Base-by-base conservation (phyloP, 2,113 vertebrate species). In the Tragelaphus scriptus region DNA sequence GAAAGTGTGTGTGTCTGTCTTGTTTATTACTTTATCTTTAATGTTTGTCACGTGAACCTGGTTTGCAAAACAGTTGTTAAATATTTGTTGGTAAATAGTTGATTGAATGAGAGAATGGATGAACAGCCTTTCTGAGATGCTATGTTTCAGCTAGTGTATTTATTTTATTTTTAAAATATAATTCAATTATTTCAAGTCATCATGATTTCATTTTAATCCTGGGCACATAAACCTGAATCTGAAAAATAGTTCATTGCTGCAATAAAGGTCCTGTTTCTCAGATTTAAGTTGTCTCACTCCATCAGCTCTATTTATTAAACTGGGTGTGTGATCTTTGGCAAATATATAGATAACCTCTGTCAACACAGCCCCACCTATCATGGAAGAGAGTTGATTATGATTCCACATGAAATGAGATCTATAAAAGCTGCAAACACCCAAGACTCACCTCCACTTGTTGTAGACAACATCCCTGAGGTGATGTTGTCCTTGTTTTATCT, bases 131-230 rank as follows among this genome's bases (percentile, higher is more conserved):
- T 23, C 44, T 55, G 13, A 25, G 17, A 94, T 61, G 49, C 25
- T 85, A 94, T 85, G 10, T 90, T 9, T 16, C 51, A 61, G 30
- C 5, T 47, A 55, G 4, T 8, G 7, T 59, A 28, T 79, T 65
- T 51, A 40, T 86, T 96, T 86, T 85, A 55, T 97, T 96, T 88
- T n/a, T 68, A 89, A 91, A 96, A 89, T 85, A 51, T 61, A 7
- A 58, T 61, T 95, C 47, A 85, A 36, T 85, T 68, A 91, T 80
- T 95, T 96, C 49, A 75, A 56, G 55, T 88, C 59, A 26, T 30
- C 21, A 49, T 65, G 13, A 63, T 80, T 93, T 94, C 23, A 44
- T 86, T 81, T 94, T 85, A 91, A 95, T 16, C 53, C 23, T 90
- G 40, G 80, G 65, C 30, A 49, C 61, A 53, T 11, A 80, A 44